Evolutionary conservation across 2,113 vertebrate species (phyloP), one percentile per base, ranked within the genome.

Genomic region (Oryzias woworae): DNA sequence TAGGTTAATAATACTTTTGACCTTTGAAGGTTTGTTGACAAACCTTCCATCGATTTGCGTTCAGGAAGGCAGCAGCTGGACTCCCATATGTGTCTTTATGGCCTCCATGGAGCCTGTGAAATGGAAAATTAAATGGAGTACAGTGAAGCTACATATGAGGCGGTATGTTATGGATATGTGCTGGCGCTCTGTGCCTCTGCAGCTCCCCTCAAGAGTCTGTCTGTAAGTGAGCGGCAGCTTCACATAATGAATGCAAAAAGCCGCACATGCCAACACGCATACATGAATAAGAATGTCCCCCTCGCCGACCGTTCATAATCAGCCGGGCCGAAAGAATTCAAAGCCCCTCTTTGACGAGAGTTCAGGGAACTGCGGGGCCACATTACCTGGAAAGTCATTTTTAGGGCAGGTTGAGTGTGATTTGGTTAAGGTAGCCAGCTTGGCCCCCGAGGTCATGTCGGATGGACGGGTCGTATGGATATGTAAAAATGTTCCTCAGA

Each of bases 261-360:
- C 66, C 48, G 73, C 68, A 56, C 82, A 75, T 55, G 72, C 83
- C 73, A 84, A 72, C 79, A 80, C 66, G 88, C 85, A 89, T 87
- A 89, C 84, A 90, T 90, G 90, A 90, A 92, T 92, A 88, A 81
- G 81, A 91, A 92, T 88, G 80, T 81, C 69, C 77, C 50, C 82
- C 80, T 73, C 84, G 65, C 82, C 59, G 61, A 81, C 87, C 85
- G 54, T 88, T 84, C 70, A 90, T 88, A 90, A 92, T 92, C 88
- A 90, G 76, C 72, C 77, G 68, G 85, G 77, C 59, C 62, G 14
- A 46, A 80, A 73, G 87, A 88, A 91, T 90, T 91, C 90, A 90
- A 92, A 92, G 85, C 55, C 42, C 74, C 78, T 73, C 79, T 83
- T 89, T 86, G 85, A 85, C 15, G 26, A 64, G 61, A 60, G 51